Percentiles rank a stretch among this genome's conserved stretches.
phyloP scores from a whole-genome alignment of 1,140 invertebrate species.

The Eriosoma lanigerum region DNA sequence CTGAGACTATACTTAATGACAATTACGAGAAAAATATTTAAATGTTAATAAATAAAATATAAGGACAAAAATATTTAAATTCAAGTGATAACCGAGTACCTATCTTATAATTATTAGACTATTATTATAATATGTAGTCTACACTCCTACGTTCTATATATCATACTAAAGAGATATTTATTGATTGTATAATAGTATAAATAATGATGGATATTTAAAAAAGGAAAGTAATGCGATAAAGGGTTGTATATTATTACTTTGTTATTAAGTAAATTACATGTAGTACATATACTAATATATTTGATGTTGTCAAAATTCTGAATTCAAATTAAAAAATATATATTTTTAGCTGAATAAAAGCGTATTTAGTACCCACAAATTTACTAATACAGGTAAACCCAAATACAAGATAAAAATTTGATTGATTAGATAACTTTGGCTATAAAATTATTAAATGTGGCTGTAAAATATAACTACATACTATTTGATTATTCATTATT shows the following conservation, averaged over 20 bases:
- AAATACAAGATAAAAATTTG: not conserved
- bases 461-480: not conserved
- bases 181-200: not conserved
- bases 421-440: not conserved
- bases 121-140: not conserved
- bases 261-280: not conserved
- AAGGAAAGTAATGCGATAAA: not conserved
- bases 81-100: not conserved
- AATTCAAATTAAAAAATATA: not conserved
- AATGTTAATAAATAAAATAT: conserved; percentile 29
- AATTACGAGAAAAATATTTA: conserved; percentile 27
- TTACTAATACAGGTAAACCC: not conserved
- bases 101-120: not conserved
- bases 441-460: not conserved
- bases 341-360: not conserved
- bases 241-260: not conserved
- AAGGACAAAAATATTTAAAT: conserved; percentile 28
- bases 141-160: not conserved
- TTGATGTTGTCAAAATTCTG: no score
- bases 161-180: not conserved
- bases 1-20: not conserved
- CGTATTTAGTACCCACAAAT: no score
- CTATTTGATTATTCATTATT: not conserved
- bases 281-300: no score
- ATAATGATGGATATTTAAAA: conserved; percentile 20